Evolutionary conservation across 1,140 invertebrate genomes (phyloP).

Genomic region (Pogonomyrmex californicus): DNA sequence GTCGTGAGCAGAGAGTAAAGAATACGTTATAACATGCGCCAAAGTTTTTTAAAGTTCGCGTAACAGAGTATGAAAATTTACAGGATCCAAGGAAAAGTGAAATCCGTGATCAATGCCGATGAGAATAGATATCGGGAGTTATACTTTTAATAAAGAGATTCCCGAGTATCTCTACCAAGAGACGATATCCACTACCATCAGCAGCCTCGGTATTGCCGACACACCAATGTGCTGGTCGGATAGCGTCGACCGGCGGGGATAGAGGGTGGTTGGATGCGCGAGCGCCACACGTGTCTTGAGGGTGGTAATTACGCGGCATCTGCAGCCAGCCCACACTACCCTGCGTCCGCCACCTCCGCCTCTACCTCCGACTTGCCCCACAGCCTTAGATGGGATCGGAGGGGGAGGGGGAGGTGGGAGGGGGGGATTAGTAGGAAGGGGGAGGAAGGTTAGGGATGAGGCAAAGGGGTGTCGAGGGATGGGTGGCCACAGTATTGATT

Average conservation of each 20-base stretch:
- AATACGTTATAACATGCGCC: neutral
- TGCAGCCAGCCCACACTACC: conserved; percentile 84
- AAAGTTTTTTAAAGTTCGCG: neutral
- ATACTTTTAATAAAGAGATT: conserved; percentile 86
- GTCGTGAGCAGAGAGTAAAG: neutral
- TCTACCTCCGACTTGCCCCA: conserved; percentile 82
- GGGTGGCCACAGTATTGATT: conserved; percentile 87
- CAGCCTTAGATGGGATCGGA: conserved; percentile 81
- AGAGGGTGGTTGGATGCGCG: conserved; percentile 78
- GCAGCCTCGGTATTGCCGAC: conserved; percentile 76
- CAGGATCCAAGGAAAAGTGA: conserved; percentile 19
- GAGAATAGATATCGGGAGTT: conserved; percentile 79
- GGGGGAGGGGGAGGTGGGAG: conserved; percentile 58
- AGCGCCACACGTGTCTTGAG: conserved; percentile 87
- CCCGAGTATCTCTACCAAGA: conserved; percentile 66
- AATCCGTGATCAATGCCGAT: conserved; percentile 72
- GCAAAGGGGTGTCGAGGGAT: conserved; percentile 78
- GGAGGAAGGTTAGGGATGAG: conserved; percentile 70
- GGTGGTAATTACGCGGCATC: conserved; percentile 87
- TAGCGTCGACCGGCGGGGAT: conserved; percentile 39
- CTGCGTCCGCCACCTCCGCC: conserved; percentile 77
- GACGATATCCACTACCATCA: conserved; percentile 72
- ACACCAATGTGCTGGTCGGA: conserved; percentile 70
- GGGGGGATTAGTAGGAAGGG: conserved; percentile 58
- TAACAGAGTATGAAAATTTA: conserved; percentile 24